Percentiles rank a stretch among this genome's conserved stretches.
phyloP scores from a whole-genome alignment of 2,797 vertebrate species.

The Hybognathus amarus region DNA sequence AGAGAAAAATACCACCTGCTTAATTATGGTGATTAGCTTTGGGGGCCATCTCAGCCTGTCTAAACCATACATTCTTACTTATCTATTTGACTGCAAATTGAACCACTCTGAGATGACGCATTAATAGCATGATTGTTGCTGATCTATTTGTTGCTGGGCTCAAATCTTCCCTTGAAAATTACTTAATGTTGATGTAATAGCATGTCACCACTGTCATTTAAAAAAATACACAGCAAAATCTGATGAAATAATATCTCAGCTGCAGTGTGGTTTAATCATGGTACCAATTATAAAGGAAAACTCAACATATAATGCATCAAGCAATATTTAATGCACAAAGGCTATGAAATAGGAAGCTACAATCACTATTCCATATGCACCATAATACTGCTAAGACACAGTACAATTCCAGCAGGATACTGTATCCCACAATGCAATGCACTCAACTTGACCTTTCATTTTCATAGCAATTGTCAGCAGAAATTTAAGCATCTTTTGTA shows the following conservation, averaged over 20 bases:
- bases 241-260: constrained; percentile 19
- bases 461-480: too few species aligned
- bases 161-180: constrained; percentile 40
- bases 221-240: neutral
- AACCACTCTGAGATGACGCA: constrained; percentile 50
- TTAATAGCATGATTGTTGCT: constrained; percentile 52
- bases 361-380: neutral
- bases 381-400: neutral
- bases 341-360: neutral
- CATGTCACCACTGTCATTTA: constrained; percentile 21
- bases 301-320: neutral
- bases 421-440: neutral
- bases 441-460: neutral
- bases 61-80: constrained; percentile 61
- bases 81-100: constrained; percentile 58
- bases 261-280: neutral
- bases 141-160: constrained; percentile 48
- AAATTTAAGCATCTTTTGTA: too few species aligned
- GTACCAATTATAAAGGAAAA: neutral
- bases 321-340: neutral
- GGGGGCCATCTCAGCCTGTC: constrained; percentile 47
- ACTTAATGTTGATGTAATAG: constrained; percentile 31
- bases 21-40: constrained; percentile 70
- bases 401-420: neutral
- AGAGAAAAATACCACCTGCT: constrained; percentile 61